Conservation (phyloP, 1,140 invertebrate genomes). For the Mercenaria mercenaria region DNA sequence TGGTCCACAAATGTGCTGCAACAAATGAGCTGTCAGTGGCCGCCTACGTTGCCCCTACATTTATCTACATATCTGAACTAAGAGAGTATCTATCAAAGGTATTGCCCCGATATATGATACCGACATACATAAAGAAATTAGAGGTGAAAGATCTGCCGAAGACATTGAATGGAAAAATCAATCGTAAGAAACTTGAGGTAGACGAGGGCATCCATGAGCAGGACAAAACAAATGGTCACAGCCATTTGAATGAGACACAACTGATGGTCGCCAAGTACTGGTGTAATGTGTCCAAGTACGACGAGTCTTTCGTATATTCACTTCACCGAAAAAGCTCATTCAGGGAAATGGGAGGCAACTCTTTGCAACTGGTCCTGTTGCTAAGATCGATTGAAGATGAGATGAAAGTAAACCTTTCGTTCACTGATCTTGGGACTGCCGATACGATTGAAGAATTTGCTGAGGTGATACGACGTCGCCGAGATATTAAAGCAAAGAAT, state of each 20-base stretch:
- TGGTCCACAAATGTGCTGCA: constrained; percentile 67
- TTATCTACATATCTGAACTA: constrained; percentile 72
- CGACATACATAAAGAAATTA: constrained; percentile 71
- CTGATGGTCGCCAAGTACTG: constrained; percentile 70
- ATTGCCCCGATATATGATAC: constrained; percentile 77
- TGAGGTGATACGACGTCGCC: constrained; percentile 69
- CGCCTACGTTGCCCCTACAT: constrained; percentile 72
- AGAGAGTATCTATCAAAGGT: constrained; percentile 72
- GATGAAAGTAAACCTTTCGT: constrained; percentile 67
- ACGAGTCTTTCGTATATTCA: constrained; percentile 62
- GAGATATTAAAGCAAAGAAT: constrained; percentile 57
- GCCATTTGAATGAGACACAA: constrained; percentile 74
- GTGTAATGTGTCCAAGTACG: constrained; percentile 71
- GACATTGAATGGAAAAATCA: constrained; percentile 76
- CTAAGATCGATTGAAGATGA: constrained; percentile 70
- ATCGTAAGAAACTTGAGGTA: constrained; percentile 69
- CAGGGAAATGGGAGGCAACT: constrained; percentile 74
- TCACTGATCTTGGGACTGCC: constrained; percentile 72
- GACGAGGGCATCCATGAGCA: constrained; percentile 73
- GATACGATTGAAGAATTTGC: constrained; percentile 76
- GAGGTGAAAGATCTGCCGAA: constrained; percentile 71
- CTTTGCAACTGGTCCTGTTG: constrained; percentile 73
- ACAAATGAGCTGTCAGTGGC: constrained; percentile 66
- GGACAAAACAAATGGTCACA: constrained; percentile 43
- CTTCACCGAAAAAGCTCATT: constrained; percentile 73